A percentile compares a stretch with the other conserved stretches of the same genome.
These are phyloP conservation scores for Rhynchotus rufescens DNA, from an alignment of 2,797 vertebrate genomes.

Conservation along the genomic window DNA sequence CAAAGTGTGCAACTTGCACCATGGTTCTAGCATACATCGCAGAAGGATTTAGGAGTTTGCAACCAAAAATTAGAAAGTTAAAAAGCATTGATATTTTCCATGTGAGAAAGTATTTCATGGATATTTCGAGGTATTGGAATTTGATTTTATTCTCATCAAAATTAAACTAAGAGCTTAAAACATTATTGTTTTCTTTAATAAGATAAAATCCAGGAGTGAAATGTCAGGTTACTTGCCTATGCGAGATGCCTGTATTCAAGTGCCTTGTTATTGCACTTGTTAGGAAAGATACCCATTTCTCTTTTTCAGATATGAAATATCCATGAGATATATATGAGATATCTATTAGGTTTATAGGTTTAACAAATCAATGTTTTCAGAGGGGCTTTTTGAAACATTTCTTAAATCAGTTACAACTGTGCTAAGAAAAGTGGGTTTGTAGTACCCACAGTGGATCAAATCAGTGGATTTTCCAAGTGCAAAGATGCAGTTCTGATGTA, in stretches of 20 bases:
- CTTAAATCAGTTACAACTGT: background rate
- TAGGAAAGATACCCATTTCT: background rate
- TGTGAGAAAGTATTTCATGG: accelerated
- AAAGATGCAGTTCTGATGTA: background rate
- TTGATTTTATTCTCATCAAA: background rate
- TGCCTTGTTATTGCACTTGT: accelerated
- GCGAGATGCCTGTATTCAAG: background rate
- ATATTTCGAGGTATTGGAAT: background rate
- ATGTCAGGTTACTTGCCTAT: background rate
- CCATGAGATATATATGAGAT: background rate
- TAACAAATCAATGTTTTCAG: background rate
- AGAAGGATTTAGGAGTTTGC: background rate
- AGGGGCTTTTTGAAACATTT: background rate
- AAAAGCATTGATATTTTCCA: background rate
- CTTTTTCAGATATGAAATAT: background rate
- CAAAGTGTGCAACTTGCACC: background rate
- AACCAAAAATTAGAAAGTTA: background rate
- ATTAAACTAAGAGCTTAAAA: background rate
- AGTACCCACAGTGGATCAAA: no score
- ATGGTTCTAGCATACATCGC: accelerated
- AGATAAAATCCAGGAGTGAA: background rate
- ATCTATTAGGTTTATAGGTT: background rate
- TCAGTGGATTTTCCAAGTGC: background rate
- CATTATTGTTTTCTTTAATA: background rate
- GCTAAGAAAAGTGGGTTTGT: background rate